These are phyloP conservation scores for Salvelinus sp. DNA, from an alignment of 2,113 vertebrate genomes.

Conservation along the genomic window DNA sequence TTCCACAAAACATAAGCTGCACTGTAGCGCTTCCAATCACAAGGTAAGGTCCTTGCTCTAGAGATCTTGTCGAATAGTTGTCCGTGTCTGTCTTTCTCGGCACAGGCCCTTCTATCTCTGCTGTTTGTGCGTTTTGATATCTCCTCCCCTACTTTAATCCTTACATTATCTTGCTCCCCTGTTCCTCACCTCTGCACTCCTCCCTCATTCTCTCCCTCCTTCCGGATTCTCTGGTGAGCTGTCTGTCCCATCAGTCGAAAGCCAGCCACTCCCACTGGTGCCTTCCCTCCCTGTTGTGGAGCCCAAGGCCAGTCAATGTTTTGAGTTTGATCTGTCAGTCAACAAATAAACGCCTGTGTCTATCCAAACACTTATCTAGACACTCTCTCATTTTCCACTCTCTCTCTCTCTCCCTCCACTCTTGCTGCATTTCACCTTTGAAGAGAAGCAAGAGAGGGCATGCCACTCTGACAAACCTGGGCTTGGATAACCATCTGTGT, in stretches of 20 bases:
- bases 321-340: not conserved
- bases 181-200: constrained; percentile 25
- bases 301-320: too few relatives aligned
- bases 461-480: too few relatives aligned
- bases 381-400: not conserved
- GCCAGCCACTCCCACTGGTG: not conserved
- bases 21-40: not conserved
- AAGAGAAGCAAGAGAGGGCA: not conserved
- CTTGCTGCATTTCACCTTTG: not conserved
- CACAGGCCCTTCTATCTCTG: not conserved
- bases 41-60: not conserved
- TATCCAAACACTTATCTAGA: constrained; percentile 1
- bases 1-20: not conserved
- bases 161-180: constrained; percentile 22
- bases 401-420: constrained; percentile 1
- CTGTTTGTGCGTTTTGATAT: constrained; percentile 17
- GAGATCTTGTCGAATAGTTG: too few relatives aligned
- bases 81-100: not conserved
- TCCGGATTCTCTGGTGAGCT: not conserved
- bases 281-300: not conserved
- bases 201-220: not conserved
- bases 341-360: not conserved
- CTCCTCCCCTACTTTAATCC: constrained; percentile 48
- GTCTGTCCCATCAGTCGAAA: not conserved
- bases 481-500: too few relatives aligned